These are phyloP conservation scores for Bovichtus variegatus DNA, from an alignment of 2,797 vertebrate species.

Conservation along the genomic window DNA sequence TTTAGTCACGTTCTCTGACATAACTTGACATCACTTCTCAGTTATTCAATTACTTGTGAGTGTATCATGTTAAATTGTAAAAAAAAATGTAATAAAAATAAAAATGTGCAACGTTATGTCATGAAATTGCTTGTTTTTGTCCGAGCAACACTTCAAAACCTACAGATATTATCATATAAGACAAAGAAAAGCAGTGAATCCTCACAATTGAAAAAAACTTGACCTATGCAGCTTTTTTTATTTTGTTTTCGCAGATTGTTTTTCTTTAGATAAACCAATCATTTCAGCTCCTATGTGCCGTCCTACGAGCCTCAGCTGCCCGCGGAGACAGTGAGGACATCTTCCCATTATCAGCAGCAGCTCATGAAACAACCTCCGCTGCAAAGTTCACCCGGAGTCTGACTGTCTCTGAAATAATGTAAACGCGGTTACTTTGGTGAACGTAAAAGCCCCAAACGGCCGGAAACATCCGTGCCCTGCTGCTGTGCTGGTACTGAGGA, in stretches of 20 bases:
- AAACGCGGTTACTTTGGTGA: background rate
- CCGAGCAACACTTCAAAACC: background rate
- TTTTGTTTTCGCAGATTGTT: no score
- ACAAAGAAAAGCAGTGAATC: background rate
- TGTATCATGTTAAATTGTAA: background rate
- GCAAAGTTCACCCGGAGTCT: background rate
- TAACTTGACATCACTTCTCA: background rate
- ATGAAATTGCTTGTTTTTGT: background rate
- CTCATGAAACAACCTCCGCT: background rate
- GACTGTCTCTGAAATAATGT: background rate
- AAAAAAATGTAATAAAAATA: background rate
- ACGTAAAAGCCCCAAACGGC: background rate
- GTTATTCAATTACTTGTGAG: background rate
- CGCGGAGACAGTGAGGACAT: background rate
- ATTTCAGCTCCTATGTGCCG: background rate
- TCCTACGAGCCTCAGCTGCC: background rate
- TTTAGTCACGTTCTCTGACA: background rate
- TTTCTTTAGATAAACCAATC: background rate
- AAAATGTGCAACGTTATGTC: background rate
- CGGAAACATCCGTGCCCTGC: background rate
- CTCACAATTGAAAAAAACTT: background rate
- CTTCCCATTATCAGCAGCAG: background rate
- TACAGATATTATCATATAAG: background rate
- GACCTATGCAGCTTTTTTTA: background rate
- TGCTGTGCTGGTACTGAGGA: background rate